These are phyloP conservation scores for Perizoma flavofasciatum DNA, from an alignment of 2,888 invertebrate genomes.

Conservation along the genomic window DNA sequence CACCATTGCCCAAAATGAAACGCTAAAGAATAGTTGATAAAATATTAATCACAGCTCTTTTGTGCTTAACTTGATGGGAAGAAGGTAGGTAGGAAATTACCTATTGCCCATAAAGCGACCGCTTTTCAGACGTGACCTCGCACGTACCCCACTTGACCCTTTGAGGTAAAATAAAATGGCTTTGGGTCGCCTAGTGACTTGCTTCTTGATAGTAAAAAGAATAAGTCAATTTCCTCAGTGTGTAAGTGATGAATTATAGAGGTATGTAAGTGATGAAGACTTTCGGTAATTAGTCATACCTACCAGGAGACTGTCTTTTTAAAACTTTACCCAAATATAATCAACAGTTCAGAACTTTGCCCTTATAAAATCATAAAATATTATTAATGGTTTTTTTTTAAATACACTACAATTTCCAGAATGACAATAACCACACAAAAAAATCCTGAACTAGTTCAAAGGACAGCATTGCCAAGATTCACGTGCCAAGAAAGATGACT, in stretches of 20 bases:
- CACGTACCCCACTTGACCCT: constrained; percentile 51
- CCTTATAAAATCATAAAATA: too few species aligned
- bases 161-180: constrained; percentile 41
- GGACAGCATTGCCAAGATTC: constrained; percentile 25
- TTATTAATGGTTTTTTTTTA: too few species aligned
- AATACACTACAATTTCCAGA: background rate
- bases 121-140: constrained; percentile 51
- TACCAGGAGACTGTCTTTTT: background rate
- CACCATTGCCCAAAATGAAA: constrained; percentile 9
- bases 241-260: constrained; percentile 8
- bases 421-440: constrained; percentile 18
- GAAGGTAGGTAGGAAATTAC: constrained; percentile 52
- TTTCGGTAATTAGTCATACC: background rate
- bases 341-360: too few species aligned
- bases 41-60: constrained; percentile 51
- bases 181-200: constrained; percentile 35
- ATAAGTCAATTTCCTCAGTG: constrained; percentile 38
- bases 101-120: constrained; percentile 51
- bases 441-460: constrained; percentile 28
- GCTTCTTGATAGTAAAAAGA: constrained; percentile 36
- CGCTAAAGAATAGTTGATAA: constrained; percentile 36
- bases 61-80: constrained; percentile 43
- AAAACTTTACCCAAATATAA: too few species aligned
- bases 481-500: constrained; percentile 27
- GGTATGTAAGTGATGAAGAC: constrained; percentile 6